Conservation (phyloP, 1,140 invertebrate species). For the Drosophila repletoides region DNA sequence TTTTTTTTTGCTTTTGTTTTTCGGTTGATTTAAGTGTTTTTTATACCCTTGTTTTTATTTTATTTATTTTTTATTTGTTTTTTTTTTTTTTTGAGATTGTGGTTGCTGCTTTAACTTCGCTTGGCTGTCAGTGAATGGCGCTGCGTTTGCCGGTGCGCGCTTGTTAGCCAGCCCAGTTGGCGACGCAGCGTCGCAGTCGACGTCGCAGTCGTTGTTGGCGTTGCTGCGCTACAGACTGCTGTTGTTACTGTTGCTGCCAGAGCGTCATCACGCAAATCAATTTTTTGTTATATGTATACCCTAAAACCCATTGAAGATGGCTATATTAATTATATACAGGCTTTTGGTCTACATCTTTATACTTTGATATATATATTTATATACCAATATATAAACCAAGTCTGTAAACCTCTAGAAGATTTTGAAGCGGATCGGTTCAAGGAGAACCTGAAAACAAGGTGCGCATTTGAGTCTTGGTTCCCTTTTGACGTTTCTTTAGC, state of each 20-base stretch:
- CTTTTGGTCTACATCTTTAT: too few relatives aligned
- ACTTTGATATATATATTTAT: neutral
- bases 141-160: constrained; percentile 52
- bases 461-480: too few relatives aligned
- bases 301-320: too few relatives aligned
- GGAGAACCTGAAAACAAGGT: too few relatives aligned
- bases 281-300: constrained; percentile 15
- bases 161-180: constrained; percentile 53
- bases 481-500: too few relatives aligned
- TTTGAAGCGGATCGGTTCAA: too few relatives aligned
- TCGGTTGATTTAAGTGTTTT: neutral
- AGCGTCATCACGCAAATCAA: constrained; percentile 58
- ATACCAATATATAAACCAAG: too few relatives aligned
- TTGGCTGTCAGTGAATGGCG: constrained; percentile 61
- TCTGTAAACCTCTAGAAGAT: too few relatives aligned
- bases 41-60: constrained; percentile 3
- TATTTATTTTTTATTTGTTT: neutral
- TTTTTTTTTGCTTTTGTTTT: neutral
- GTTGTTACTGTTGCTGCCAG: constrained; percentile 1
- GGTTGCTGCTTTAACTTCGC: constrained; percentile 57
- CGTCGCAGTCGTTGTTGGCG: neutral
- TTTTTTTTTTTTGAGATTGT: neutral
- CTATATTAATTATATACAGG: too few relatives aligned
- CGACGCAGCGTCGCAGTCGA: constrained; percentile 17
- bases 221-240: neutral